Base-by-base conservation (phyloP, 2,888 invertebrate species). In the Athrips mouffetella region DNA sequence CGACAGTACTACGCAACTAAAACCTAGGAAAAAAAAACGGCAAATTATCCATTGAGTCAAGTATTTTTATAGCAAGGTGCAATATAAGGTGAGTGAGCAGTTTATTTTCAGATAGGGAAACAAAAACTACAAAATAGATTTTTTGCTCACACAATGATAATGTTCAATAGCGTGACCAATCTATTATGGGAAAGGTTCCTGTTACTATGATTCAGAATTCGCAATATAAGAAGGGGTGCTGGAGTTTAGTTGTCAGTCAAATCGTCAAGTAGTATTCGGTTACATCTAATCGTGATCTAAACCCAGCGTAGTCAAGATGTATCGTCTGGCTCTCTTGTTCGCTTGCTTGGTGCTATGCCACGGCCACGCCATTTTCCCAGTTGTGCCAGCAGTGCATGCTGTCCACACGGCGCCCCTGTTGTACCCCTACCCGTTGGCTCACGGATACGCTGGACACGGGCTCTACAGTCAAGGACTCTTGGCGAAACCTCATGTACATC, bases 211-310 rank as follows among this genome's bases (percentile, higher is more conserved):
- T 67, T 74, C 72, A 72, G 55, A 62, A 45, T 65, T 64, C 52
- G 53, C 57, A 63, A 67, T 84, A 85, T 85, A 84, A 83, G 77
- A 77, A 76, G 70, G 65, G 60, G 56, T 53, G 51, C 49, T 50
- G 45, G 47, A 55, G 58, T 52, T 51, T 50, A 50, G 49, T 47
- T 52, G 67, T 70, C 73, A 82, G 76, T 79, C 57, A 56, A 58
- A 46, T 57, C 30, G 51, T 50, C 53, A 46, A 58, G 52, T 66
- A 62, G 35, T 13, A 10, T 11, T 13, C 6, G 33, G 33, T 33
- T 13, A 8, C 27, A 7, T 2, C 7, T n/a, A 2, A 3, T 10
- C 21, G 21, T 20, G 6, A n/a, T 33, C 23, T 8, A 35, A 15
- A 23, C 37, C 25, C 18, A 31, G 42, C 48, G 18, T 55, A 52